Percentiles rank a stretch among this genome's conserved stretches.
These are phyloP conservation scores for Euclidia mi DNA, from an alignment of 2,888 invertebrate genomes.

Conservation along the genomic window DNA sequence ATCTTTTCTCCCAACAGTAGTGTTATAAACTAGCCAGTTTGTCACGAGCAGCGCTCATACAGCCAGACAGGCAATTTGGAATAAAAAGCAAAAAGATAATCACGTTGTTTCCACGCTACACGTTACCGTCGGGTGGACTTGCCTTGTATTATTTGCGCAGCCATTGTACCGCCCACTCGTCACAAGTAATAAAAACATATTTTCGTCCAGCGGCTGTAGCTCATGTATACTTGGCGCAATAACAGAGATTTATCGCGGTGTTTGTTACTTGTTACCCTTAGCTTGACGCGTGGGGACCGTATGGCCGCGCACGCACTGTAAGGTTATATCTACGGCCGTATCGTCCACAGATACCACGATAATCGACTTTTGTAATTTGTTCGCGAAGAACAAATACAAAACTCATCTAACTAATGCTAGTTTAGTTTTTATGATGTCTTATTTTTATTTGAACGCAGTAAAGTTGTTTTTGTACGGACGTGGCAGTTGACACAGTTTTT, in stretches of 20 bases:
- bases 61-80: constrained; percentile 8
- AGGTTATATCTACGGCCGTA: neutral
- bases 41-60: neutral
- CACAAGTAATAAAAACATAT: constrained; percentile 67
- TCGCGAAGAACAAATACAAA: constrained; percentile 9
- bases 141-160: constrained; percentile 34
- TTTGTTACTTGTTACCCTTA: constrained; percentile 61
- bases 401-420: neutral
- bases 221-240: constrained; percentile 61
- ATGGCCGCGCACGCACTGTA: neutral
- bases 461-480: neutral
- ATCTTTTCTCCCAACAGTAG: neutral
- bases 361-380: constrained; percentile 11
- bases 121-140: neutral
- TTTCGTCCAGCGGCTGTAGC: constrained; percentile 50
- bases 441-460: constrained; percentile 2
- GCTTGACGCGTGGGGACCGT: neutral
- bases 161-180: constrained; percentile 33
- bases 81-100: constrained; percentile 7
- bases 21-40: neutral
- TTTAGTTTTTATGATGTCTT: neutral
- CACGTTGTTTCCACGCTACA: neutral
- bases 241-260: constrained; percentile 69
- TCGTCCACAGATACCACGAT: constrained; percentile 1
- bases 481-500: neutral